Base-by-base conservation (phyloP, 2,888 invertebrate genomes). In the Habroteleia sp. region DNA sequence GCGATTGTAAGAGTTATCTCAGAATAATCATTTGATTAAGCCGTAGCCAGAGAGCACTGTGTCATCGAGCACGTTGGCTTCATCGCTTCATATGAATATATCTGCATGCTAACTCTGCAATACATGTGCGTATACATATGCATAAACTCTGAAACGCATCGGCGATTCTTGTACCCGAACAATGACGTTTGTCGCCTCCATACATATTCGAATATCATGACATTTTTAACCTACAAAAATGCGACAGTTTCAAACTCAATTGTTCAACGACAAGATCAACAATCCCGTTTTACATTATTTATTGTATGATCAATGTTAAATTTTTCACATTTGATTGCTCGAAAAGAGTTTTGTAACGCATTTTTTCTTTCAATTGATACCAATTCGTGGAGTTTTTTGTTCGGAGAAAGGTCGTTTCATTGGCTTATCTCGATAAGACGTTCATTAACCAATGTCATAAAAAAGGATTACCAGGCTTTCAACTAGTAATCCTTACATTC, bases 1-100 rank as follows among this genome's bases (percentile, higher is more conserved):
- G 79, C 82, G 80, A 79, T 80, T 79, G 82, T 80, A 78, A 82
- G 83, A 84, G 82, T 84, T 83, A 85, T 85, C 84, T 84, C 84
- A 83, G 83, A 86, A 86, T 86, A 86, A 86, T 86, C 85, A 83
- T 85, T 81, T 80, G 85, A 85, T 86, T 86, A 85, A 84, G 77
- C 42, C 14, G 42, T 56, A 56, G 65, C 52, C 73, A 65, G 62
- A 78, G 79, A 83, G 82, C 79, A 82, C 78, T 80, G 78, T 83
- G 82, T 79, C 82, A 80, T 76, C 74, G 78, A 63, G 76, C 79
- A 71, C 78, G 77, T 81, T 73, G 77, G 66, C 60, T 75, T 33
- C 25, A 54, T 74, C 62, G 56, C 62, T 41, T 31, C n/a, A 13
- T 50, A 46, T 42, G 48, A 65, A 63, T 50, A 31, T 68, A 63